Evolutionary conservation across 2,797 vertebrate genomes (phyloP).

Genomic region (Ataeniobius toweri): DNA sequence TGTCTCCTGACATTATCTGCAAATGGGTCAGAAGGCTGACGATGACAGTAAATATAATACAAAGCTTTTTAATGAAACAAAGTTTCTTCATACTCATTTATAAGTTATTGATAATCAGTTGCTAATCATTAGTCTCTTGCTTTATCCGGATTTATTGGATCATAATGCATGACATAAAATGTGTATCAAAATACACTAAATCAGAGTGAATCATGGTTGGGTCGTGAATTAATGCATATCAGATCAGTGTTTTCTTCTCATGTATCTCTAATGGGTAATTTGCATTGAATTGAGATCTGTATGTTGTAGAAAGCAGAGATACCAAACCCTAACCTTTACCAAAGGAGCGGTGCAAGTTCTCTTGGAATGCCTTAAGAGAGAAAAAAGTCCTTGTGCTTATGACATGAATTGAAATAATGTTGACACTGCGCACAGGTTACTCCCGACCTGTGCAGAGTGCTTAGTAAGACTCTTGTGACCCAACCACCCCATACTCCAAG

Average conservation of each 20-base stretch:
- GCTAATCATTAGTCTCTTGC: background rate
- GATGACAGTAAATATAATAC: background rate
- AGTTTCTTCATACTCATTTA: background rate
- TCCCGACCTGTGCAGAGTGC: conserved; percentile 12
- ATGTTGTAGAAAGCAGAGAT: background rate
- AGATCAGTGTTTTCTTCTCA: background rate
- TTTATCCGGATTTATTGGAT: background rate
- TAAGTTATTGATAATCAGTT: background rate
- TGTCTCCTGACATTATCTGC: too few relatives aligned
- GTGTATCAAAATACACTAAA: background rate
- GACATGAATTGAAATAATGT: too few relatives aligned
- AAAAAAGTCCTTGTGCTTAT: too few relatives aligned
- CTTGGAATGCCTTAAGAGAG: background rate
- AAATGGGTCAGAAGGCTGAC: too few relatives aligned
- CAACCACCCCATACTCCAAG: conserved; percentile 27
- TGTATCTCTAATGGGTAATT: background rate
- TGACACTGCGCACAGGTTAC: background rate
- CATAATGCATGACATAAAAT: background rate
- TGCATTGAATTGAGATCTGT: background rate
- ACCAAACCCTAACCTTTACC: background rate
- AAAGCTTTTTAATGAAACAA: background rate
- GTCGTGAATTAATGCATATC: background rate
- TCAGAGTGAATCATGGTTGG: background rate
- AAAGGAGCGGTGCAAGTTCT: background rate
- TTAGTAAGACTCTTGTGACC: conserved; percentile 10